These are phyloP conservation scores for Hesperophylax magnus DNA, from an alignment of 1,140 invertebrate species.

Conservation along the genomic window DNA sequence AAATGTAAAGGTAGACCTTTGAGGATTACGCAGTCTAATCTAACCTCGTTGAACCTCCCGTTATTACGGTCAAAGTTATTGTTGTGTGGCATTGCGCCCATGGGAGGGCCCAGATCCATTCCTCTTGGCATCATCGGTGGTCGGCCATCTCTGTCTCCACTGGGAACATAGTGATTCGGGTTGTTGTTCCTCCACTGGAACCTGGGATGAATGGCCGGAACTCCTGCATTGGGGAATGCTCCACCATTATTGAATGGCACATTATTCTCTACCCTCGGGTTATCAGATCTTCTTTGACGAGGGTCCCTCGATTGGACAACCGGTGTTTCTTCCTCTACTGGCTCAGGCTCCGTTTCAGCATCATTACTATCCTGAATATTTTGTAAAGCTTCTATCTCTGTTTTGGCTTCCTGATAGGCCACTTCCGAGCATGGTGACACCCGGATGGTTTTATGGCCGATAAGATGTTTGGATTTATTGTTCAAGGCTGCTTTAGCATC, in stretches of 20 bases:
- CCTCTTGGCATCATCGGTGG: conserved; percentile 56
- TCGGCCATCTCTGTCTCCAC: conserved; percentile 59
- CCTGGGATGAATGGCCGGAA: conserved; percentile 28
- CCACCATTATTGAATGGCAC: conserved; percentile 1
- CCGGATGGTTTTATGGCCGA: conserved; percentile 72
- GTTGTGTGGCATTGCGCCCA: conserved; percentile 21
- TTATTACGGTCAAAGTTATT: conserved; percentile 42
- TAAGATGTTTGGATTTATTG: conserved; percentile 69
- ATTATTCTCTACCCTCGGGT: conserved; percentile 30
- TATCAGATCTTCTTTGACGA: conserved; percentile 55
- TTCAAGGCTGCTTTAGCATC: conserved; percentile 77
- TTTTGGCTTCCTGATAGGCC: conserved; percentile 70
- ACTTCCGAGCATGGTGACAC: conserved; percentile 70
- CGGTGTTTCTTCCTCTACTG: conserved; percentile 35
- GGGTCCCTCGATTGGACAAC: conserved; percentile 60
- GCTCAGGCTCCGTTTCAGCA: neutral
- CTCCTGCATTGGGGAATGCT: neutral
- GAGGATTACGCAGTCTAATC: conserved; percentile 78
- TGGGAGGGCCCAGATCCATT: conserved; percentile 53
- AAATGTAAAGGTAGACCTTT: conserved; percentile 82
- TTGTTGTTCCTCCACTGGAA: conserved; percentile 60
- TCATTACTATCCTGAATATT: neutral
- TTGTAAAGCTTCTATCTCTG: conserved; percentile 54
- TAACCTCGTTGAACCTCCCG: conserved; percentile 27
- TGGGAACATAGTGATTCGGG: conserved; percentile 30